Percentiles rank a stretch among this genome's conserved stretches.
Evolutionary conservation across 2,113 vertebrate species (phyloP).

Genomic region (Sarotherodon lohbergeri): DNA sequence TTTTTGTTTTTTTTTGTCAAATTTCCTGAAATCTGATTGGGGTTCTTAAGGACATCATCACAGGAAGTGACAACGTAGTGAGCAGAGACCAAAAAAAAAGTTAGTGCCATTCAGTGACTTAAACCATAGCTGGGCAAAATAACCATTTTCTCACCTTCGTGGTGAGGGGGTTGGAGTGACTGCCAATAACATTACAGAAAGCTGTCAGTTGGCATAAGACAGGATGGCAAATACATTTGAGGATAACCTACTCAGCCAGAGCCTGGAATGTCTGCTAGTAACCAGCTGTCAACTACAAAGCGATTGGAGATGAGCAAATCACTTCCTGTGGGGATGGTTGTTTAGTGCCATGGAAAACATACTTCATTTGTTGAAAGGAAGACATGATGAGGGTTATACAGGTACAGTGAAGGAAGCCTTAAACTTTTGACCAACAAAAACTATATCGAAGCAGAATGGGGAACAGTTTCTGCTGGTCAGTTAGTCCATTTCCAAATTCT

Average conservation of each 20-base stretch:
- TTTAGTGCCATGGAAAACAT: not conserved
- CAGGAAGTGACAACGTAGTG: not conserved
- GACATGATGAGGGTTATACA: not conserved
- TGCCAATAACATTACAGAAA: not conserved
- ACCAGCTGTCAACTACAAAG: not conserved
- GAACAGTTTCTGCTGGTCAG: not conserved
- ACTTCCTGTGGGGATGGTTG: not conserved
- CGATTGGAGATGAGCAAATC: not conserved
- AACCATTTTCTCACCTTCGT: not conserved
- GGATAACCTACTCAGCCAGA: not conserved
- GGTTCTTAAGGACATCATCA: not conserved
- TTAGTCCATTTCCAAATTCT: not conserved
- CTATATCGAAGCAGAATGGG: not conserved
- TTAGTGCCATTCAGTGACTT: not conserved
- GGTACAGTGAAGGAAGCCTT: not conserved
- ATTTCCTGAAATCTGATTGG: not conserved
- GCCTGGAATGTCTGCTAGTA: not conserved
- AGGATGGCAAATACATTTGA: not conserved
- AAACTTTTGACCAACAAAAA: not conserved
- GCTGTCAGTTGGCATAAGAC: not conserved
- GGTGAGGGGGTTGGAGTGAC: not conserved
- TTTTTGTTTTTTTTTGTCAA: accelerated
- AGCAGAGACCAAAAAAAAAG: not conserved
- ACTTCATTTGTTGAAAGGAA: not conserved
- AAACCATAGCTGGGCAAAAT: not conserved